Evolutionary conservation across 2,888 invertebrate genomes (phyloP), one percentile per base, ranked within the genome.

Genomic region (Spatulosminthurus flaviceps): DNA sequence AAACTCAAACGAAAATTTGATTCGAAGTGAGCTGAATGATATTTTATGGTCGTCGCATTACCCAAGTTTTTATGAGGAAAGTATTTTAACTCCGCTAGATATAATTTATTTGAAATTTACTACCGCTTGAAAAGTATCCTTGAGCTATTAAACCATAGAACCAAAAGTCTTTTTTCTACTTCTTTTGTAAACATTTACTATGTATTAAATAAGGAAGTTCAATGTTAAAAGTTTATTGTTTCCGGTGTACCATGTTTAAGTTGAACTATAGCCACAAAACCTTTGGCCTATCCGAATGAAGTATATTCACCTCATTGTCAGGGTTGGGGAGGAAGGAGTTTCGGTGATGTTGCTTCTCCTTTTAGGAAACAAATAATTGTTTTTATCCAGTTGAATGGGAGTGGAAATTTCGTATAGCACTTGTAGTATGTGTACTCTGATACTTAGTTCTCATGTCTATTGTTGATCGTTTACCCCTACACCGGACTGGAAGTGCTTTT

Each of bases 221-320:
- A 64, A 60, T 60, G 21, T 21, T 19, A 60, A 19, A 21, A 22
- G 4, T 64, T 64, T 64, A 64, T 64, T 64, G 64, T 64, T 64
- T 64, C 64, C 64, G 21, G 64, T 24, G 26, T 51, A 5, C 9
- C n/a, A 9, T 51, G 5, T 51, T 51, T 19, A 51, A 51, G 51
- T 51, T 51, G 51, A 51, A 51, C 2, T 51, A n/a, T 2, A 51
- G 51, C 51, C 51, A 51, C 5, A n/a, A n/a, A n/a, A n/a, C n/a
- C n/a, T n/a, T n/a, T n/a, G n/a, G n/a, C n/a, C n/a, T n/a, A n/a
- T n/a, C 7, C 19, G 51, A 51, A n/a, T 9, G 51, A n/a, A 51
- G 51, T 5, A n/a, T 51, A 51, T 51, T 51, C 16, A n/a, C n/a
- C 16, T 51, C 34, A 7, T 34, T 9, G 34, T 4, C 4, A 34